Evolutionary conservation across 2,888 invertebrate species (phyloP), one percentile per base, ranked within the genome.

Genomic region (Carabus problematicus): DNA sequence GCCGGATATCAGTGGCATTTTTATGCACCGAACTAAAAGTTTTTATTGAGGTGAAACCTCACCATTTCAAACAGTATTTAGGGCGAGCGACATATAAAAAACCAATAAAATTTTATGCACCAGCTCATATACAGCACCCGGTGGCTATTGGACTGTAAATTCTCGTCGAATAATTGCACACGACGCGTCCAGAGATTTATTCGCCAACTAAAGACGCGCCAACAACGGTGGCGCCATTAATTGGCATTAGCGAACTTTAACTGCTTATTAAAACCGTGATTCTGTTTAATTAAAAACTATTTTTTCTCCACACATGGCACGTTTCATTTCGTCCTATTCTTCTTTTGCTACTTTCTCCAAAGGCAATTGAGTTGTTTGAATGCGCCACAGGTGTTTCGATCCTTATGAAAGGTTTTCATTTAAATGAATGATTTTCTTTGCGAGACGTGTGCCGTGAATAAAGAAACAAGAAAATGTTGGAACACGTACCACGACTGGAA

Each of bases 91-190:
- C 66, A 58, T 59, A 58, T 66, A 59, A 66, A 66, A 66, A 49
- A 39, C 58, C 49, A 58, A 66, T 66, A 66, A 66, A 66, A 66
- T 58, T 66, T 66, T 59, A 66, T 66, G 66, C 59, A 59, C 39
- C 52, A 63, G 47, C 66, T 56, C 66, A 59, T 66, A 66, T 66
- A 66, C 58, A 66, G 49, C 66, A 66, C 45, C 66, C 66, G 66
- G 59, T 40, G 58, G 40, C 64, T 58, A 64, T 54, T 40, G 6
- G 58, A 43, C 59, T 40, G 59, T 66, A 66, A 64, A 66, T 66
- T 64, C 66, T 16, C 58, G 18, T n/a, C 29, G 66, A 49, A 66
- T 66, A 66, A 66, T 66, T 66, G 58, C 56, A 42, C 63, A 12
- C 42, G 18, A 52, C 52, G 52, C 52, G 52, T 9, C 52, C 52